Conservation (phyloP, 2,888 invertebrate genomes). For the Microchrysa polita region DNA sequence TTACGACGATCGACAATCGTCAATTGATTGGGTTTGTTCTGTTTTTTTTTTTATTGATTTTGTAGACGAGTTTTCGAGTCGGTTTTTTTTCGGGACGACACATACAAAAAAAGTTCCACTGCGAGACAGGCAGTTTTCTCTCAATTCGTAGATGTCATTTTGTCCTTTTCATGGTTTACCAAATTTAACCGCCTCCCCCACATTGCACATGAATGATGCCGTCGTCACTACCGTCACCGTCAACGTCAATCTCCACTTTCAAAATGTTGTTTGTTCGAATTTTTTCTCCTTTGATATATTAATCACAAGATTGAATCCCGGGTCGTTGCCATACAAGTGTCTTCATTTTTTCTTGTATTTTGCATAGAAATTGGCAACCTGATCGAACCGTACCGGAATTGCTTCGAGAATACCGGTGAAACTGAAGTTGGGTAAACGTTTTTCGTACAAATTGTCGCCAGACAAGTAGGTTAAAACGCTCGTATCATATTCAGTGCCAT, state of each 20-base stretch:
- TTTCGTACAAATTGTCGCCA: slow-evolving; percentile 67
- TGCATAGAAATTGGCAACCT: slow-evolving; percentile 82
- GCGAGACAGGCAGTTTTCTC: slow-evolving; percentile 29
- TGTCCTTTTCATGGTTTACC: slow-evolving; percentile 2
- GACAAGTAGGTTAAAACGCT: slow-evolving; percentile 81
- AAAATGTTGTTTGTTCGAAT: slow-evolving; percentile 23
- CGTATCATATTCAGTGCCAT: slow-evolving; percentile 63
- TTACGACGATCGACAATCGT: slow-evolving; percentile 23
- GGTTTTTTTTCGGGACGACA: slow-evolving; percentile 39
- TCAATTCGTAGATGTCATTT: slow-evolving; percentile 23
- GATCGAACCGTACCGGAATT: slow-evolving; percentile 83
- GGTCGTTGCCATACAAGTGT: slow-evolving; percentile 51
- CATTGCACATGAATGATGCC: slow-evolving; percentile 22
- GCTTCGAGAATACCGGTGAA: slow-evolving; percentile 80
- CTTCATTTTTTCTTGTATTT: slow-evolving; percentile 81
- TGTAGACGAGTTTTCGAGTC: slow-evolving; percentile 17
- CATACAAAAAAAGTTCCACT: slow-evolving; percentile 20
- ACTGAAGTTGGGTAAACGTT: slow-evolving; percentile 70
- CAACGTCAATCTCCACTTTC: slow-evolving; percentile 41
- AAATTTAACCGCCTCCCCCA: slow-evolving; percentile 32
- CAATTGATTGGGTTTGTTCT: neutral
- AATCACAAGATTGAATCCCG: slow-evolving; percentile 39
- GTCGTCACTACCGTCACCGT: slow-evolving; percentile 29
- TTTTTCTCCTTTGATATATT: slow-evolving; percentile 18
- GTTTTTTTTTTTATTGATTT: slow-evolving; percentile 19